Evolutionary conservation across 2,113 vertebrate genomes (phyloP).

Genomic region (Pygoscelis adeliae): DNA sequence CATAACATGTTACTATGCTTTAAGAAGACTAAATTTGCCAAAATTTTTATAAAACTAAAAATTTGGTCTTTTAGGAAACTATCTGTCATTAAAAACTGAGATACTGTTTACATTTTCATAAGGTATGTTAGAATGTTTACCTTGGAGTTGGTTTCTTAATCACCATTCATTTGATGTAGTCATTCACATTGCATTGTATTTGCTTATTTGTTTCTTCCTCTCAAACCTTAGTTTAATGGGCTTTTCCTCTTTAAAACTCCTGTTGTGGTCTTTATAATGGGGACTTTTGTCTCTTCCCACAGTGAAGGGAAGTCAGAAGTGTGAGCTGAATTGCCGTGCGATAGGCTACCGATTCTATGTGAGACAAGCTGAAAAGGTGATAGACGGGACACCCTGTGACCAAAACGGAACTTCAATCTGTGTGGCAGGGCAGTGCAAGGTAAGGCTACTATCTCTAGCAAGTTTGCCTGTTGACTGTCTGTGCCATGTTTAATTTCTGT

Average conservation of each 20-base stretch:
- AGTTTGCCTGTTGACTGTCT: neutral
- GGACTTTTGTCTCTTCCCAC: neutral
- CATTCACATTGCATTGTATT: neutral
- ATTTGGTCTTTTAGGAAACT: neutral
- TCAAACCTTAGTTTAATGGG: neutral
- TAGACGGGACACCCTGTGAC: conserved; percentile 90
- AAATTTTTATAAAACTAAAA: neutral
- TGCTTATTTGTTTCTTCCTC: neutral
- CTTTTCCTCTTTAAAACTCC: neutral
- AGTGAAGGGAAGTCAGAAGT: conserved; percentile 86
- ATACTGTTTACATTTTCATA: neutral
- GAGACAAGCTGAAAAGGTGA: conserved; percentile 85
- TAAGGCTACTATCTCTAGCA: conserved; percentile 45
- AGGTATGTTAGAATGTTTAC: neutral
- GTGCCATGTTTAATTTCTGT: neutral
- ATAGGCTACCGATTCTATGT: conserved; percentile 94
- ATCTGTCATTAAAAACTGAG: neutral
- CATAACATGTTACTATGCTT: neutral
- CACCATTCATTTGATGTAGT: neutral
- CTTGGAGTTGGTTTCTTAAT: neutral
- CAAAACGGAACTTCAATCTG: conserved; percentile 84
- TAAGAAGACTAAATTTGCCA: neutral
- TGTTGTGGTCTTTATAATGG: neutral
- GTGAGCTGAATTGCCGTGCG: conserved; percentile 91
- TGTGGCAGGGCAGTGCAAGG: conserved; percentile 89